Evolutionary conservation across 2,797 vertebrate genomes (phyloP).

Genomic region (Mycteria americana): DNA sequence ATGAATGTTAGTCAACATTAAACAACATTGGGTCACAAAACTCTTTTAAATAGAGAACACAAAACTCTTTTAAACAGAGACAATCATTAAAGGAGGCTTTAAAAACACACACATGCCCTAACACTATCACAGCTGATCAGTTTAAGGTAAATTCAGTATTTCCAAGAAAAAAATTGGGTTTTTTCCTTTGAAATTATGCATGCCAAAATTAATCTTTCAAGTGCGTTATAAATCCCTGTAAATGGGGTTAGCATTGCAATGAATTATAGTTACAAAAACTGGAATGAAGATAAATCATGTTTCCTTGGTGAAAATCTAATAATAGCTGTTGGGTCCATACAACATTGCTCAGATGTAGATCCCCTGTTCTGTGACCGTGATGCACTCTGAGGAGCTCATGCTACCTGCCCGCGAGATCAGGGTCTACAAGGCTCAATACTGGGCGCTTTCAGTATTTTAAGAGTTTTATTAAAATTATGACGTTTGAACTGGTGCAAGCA

Average conservation of each 20-base stretch:
- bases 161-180: background rate
- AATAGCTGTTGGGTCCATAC: background rate
- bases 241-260: constrained; percentile 6
- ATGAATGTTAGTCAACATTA: background rate
- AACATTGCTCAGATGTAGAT: background rate
- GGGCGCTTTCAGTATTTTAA: background rate
- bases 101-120: background rate
- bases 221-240: constrained; percentile 7
- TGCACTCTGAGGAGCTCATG: background rate
- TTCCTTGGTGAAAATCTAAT: constrained; percentile 13
- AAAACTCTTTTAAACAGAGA: background rate
- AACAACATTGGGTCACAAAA: background rate
- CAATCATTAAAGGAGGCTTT: background rate
- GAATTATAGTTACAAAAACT: constrained; percentile 5
- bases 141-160: background rate
- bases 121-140: background rate
- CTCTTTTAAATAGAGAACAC: background rate
- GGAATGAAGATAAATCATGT: constrained; percentile 24
- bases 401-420: background rate
- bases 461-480: background rate
- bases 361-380: background rate
- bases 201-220: constrained; percentile 20
- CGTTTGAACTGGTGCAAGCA: background rate
- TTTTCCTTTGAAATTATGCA: constrained; percentile 8
- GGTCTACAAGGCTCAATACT: background rate